phyloP scores from a whole-genome alignment of 2,888 invertebrate species.

The Caenorhabditis sp. region DNA sequence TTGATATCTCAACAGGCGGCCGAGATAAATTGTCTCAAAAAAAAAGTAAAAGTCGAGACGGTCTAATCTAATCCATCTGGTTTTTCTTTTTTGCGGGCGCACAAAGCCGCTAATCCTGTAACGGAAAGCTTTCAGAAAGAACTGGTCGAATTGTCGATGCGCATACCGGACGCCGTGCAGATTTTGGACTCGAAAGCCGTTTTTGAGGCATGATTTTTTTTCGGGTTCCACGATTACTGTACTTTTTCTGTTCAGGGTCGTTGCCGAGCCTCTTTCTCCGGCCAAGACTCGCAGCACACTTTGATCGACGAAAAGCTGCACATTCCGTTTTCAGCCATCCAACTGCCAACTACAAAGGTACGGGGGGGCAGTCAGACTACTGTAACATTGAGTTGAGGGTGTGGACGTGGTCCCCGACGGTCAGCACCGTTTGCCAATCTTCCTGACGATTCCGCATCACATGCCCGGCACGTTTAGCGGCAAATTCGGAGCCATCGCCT shows the following conservation, averaged over 20 bases:
- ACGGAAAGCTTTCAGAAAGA: constrained; percentile 51
- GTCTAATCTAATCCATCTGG: too few species aligned
- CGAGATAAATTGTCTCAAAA: too few species aligned
- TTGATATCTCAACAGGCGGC: too few species aligned
- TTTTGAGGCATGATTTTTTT: constrained; percentile 48
- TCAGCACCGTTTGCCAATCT: constrained; percentile 52
- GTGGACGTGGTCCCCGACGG: constrained; percentile 59
- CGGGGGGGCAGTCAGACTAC: too few species aligned
- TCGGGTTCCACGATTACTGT: not conserved
- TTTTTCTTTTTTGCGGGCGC: constrained; percentile 7
- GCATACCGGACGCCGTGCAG: constrained; percentile 59
- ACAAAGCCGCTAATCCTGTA: constrained; percentile 14
- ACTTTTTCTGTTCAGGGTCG: constrained; percentile 38
- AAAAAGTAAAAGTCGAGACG: too few species aligned
- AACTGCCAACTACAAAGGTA: constrained; percentile 56
- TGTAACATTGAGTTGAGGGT: too few species aligned
- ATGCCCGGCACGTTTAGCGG: constrained; percentile 63
- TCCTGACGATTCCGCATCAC: constrained; percentile 53
- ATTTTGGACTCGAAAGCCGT: constrained; percentile 53
- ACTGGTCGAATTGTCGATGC: constrained; percentile 58
- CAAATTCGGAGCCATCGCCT: constrained; percentile 63
- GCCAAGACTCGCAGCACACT: constrained; percentile 60
- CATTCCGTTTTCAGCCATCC: constrained; percentile 54
- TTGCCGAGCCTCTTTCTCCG: constrained; percentile 60
- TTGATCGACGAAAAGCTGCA: constrained; percentile 50